Evolutionary conservation across 2,888 invertebrate genomes (phyloP), one percentile per base, ranked within the genome.

Genomic region (Drosophila testacea): DNA sequence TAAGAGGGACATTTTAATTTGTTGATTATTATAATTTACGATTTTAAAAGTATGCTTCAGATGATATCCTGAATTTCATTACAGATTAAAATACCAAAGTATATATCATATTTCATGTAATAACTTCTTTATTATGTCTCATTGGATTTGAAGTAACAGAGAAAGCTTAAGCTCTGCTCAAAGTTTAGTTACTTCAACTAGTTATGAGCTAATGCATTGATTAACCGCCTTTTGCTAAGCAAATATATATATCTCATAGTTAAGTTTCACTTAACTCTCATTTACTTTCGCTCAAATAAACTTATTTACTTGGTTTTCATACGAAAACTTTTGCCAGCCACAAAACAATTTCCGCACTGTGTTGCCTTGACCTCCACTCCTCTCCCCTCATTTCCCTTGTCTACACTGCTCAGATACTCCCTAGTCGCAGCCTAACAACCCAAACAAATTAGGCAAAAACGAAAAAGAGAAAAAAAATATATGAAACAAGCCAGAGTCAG

Each of bases 291-390:
- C 60, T 69, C 52, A 76, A 69, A 69, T 76, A 72, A 79, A 79
- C 73, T 79, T 79, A 73, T 83, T 77, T 77, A 63, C 76, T 83
- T 77, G 78, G 65, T 65, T 76, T 83, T 80, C 86, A 72, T 73
- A 69, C 79, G 86, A 74, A 85, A 83, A 85, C 73, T 83, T 83
- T 83, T 78, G 60, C 69, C 78, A 76, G 81, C 76, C 85, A 69
- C 85, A 82, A 82, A 85, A 85, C 85, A 83, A 83, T 83, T 85
- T 85, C 83, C 73, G 69, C 60, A 73, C 63, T 68, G 32, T 32
- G 32, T 32, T 32, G 65, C 51, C 30, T 55, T 28, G 13, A n/a
- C 46, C 32, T 11, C 48, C 30, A 52, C 36, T n/a, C 54, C 27
- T n/a, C 28, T 10, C n/a, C 3, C 0, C 22, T 6, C 16, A 16